Conservation (phyloP, 2,113 vertebrate genomes). For the Casuarius casuarius region DNA sequence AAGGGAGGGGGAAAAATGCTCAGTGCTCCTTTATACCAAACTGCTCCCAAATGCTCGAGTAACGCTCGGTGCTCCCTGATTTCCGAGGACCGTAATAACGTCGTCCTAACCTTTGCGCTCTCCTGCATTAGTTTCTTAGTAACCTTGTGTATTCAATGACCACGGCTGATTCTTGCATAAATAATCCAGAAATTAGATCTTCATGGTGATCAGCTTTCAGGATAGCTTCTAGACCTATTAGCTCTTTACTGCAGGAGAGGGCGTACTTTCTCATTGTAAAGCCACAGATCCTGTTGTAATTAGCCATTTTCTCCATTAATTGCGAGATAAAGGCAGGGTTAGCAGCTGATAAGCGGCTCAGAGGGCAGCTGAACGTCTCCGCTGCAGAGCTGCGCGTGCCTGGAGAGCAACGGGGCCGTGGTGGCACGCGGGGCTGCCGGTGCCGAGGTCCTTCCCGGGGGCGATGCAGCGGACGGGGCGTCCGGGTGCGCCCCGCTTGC, state of each 20-base stretch:
- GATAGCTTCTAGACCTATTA: background rate
- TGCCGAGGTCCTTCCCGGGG: background rate
- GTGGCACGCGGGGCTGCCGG: background rate
- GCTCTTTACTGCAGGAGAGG: background rate
- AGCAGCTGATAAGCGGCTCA: background rate
- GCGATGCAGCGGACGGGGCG: background rate
- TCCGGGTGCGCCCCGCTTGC: no score
- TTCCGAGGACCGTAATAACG: background rate
- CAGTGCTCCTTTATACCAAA: background rate
- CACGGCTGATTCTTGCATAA: background rate
- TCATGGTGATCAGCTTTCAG: background rate
- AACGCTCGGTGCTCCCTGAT: background rate
- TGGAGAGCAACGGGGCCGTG: no score
- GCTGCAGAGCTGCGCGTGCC: background rate
- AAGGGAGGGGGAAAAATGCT: background rate
- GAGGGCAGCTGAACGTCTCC: background rate
- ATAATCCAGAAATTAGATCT: background rate
- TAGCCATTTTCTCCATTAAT: fast-evolving
- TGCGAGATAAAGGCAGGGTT: fast-evolving
- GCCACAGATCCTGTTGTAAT: fast-evolving
- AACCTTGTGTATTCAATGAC: background rate
- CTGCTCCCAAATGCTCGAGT: background rate
- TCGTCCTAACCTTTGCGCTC: background rate
- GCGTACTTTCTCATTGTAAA: fast-evolving
- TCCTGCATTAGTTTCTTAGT: background rate